These are phyloP conservation scores for Oplegnathus fasciatus DNA, from an alignment of 2,113 vertebrate genomes.

Conservation along the genomic window DNA sequence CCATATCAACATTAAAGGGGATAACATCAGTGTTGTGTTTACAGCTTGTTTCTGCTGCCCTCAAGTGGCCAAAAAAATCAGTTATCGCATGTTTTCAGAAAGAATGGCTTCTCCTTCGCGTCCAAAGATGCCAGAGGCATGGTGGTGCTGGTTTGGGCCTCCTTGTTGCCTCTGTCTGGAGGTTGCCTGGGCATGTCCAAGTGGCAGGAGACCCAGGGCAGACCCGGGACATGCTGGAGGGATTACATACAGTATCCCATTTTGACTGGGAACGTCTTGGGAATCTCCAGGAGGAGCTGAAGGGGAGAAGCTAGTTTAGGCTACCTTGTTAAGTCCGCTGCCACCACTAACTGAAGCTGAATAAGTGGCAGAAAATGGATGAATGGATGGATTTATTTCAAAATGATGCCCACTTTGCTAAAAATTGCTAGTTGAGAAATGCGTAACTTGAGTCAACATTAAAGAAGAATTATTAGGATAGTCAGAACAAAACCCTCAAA, in stretches of 20 bases:
- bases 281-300: background rate
- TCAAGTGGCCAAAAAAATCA: background rate
- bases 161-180: background rate
- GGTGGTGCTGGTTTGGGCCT: background rate
- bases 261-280: background rate
- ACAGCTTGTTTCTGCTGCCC: background rate
- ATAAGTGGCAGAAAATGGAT: background rate
- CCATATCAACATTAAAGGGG: background rate
- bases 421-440: background rate
- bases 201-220: background rate
- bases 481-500: background rate
- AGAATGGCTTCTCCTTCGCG: no score
- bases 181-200: background rate
- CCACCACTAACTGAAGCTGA: background rate
- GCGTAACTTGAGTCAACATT: background rate
- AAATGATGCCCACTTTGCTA: background rate
- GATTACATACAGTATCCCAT: background rate
- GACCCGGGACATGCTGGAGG: background rate
- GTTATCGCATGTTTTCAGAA: no score
- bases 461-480: no score
- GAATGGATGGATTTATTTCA: background rate
- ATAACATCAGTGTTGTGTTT: background rate
- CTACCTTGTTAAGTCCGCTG: background rate
- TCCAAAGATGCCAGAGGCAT: no score
- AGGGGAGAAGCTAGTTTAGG: background rate